phyloP scores from a whole-genome alignment of 2,888 invertebrate species.

The Rhingia rostrata region DNA sequence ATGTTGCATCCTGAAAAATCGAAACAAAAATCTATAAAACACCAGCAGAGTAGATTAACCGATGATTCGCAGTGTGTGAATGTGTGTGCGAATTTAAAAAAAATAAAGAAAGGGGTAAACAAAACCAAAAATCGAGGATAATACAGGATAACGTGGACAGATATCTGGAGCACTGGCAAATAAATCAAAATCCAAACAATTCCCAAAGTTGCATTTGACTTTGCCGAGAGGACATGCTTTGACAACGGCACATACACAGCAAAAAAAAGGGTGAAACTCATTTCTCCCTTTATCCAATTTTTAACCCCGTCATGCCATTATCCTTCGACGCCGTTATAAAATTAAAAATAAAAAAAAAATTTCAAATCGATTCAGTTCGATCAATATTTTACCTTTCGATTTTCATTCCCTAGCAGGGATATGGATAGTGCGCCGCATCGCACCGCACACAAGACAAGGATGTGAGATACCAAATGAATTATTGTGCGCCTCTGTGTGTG shows the following conservation, averaged over 20 bases:
- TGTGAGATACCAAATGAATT: slow-evolving; percentile 62
- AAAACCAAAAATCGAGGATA: slow-evolving; percentile 82
- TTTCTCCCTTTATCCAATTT: slow-evolving; percentile 52
- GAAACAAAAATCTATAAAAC: neutral
- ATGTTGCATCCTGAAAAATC: slow-evolving; percentile 46
- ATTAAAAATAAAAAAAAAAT: slow-evolving; percentile 61
- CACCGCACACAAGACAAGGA: slow-evolving; percentile 53
- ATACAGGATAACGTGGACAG: slow-evolving; percentile 80
- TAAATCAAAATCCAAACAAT: slow-evolving; percentile 82
- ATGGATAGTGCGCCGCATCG: slow-evolving; percentile 2
- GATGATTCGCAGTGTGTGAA: slow-evolving; percentile 28
- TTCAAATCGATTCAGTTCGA: slow-evolving; percentile 73
- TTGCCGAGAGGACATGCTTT: slow-evolving; percentile 77
- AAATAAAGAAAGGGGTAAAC: slow-evolving; percentile 77
- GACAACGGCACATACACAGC: slow-evolving; percentile 44
- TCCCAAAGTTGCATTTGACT: slow-evolving; percentile 83
- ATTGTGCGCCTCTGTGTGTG: slow-evolving; percentile 58
- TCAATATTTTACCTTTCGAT: slow-evolving; percentile 72
- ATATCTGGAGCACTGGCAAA: slow-evolving; percentile 81
- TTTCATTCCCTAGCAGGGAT: slow-evolving; percentile 9
- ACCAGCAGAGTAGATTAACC: slow-evolving; percentile 44
- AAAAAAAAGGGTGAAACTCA: slow-evolving; percentile 48
- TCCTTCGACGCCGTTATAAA: slow-evolving; percentile 69
- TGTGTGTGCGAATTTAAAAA: slow-evolving; percentile 16
- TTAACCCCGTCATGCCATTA: slow-evolving; percentile 71